Percentiles rank a stretch among this genome's conserved stretches.
These are phyloP conservation scores for Dendrocopos noguchii DNA, from an alignment of 2,113 vertebrate genomes.

Conservation along the genomic window DNA sequence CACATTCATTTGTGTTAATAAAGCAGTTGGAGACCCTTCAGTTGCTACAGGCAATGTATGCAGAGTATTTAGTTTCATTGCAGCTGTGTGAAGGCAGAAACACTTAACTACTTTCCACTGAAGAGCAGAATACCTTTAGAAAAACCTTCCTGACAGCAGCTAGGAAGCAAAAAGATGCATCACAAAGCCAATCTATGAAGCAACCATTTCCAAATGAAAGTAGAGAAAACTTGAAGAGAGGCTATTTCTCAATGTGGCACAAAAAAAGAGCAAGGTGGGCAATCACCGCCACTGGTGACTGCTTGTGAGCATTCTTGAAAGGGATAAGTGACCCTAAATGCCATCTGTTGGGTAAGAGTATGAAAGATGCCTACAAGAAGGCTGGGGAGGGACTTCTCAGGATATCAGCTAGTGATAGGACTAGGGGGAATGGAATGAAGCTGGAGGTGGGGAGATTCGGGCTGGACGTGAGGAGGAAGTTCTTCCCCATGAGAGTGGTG, in stretches of 20 bases:
- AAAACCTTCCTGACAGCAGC: background rate
- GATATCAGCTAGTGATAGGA: no score
- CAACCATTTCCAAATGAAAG: background rate
- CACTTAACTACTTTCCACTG: background rate
- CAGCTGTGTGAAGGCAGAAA: background rate
- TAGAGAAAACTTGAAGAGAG: background rate
- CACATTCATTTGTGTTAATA: background rate
- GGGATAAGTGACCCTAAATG: background rate
- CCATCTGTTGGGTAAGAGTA: background rate
- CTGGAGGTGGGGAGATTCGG: no score
- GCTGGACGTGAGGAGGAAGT: no score
- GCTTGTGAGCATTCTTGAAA: background rate
- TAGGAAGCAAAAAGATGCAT: background rate
- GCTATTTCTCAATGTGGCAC: background rate
- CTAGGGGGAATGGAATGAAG: no score
- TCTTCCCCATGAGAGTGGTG: no score
- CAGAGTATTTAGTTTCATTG: background rate
- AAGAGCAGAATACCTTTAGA: background rate
- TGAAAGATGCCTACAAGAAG: background rate
- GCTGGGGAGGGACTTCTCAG: no score
- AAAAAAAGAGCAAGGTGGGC: background rate
- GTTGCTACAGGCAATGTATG: background rate
- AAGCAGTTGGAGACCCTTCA: background rate
- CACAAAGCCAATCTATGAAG: background rate
- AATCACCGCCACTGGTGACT: background rate